Base-by-base conservation (phyloP, 2,113 vertebrate species). In the Tamias sibiricus region DNA sequence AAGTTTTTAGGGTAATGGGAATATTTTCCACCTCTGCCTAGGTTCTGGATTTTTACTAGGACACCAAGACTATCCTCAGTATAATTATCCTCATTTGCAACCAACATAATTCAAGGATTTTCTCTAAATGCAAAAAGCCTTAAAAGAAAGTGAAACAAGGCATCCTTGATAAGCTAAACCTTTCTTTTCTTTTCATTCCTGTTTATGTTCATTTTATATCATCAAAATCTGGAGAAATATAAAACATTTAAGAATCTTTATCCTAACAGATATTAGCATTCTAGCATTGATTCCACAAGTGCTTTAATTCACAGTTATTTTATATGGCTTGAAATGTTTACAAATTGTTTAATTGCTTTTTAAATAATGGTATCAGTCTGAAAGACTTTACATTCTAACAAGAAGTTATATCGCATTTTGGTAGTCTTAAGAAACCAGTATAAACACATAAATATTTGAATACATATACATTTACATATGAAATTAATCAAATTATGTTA, bases 171-270 rank as follows among this genome's bases (percentile, higher is more conserved):
- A 40, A 74, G 12, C 24, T 17, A 54, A 49, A 71, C 44, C 74
- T 75, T 6, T 54, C 76, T 49, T 28, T 86, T 9, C 37, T 87
- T 77, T 52, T 93, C 79, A 42, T 68, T 97, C 71, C 1, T 26
- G 47, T 97, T 96, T 89, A 9, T 95, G 91, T 44, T 87, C 0
- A 49, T 75, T 96, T 87, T 2, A n/a, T 95, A 95, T 96, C 66
- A 89, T 77, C 68, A 92, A 87, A 64, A 77, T 83, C 32, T 77
- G 77, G 57, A 88, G 32, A 80, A 97, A n/a, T 69, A 44, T 28
- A 76, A 94, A 13, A 0, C 42, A 22, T 47, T 68, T 94, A 81
- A 85, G 17, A 96, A 87, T 84, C 71, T 4, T 57, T 75, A 28
- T 66, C 57, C 37, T 93, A 26, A 44, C 52, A 76, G 62, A 26